phyloP scores from a whole-genome alignment of 2,888 invertebrate genomes.

The Leuctra nigra region DNA sequence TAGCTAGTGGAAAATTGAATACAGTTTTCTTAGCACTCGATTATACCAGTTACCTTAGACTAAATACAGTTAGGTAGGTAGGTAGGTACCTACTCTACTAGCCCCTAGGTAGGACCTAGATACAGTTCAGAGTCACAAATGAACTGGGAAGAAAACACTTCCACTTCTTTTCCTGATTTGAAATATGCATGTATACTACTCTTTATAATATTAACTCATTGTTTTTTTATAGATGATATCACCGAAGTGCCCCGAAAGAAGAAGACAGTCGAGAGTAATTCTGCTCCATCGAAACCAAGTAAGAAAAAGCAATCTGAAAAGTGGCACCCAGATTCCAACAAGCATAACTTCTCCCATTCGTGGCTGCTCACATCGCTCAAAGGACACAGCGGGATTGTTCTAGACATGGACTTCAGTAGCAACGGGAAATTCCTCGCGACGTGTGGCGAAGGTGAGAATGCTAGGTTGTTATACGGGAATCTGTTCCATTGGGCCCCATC shows the following conservation, averaged over 20 bases:
- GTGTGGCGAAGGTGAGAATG: conserved; percentile 70
- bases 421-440: conserved; percentile 83
- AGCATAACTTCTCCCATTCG: conserved; percentile 57
- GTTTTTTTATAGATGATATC: conserved; percentile 18
- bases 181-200: too few species aligned
- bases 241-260: conserved; percentile 30
- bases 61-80: too few species aligned
- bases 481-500: too few species aligned
- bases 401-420: conserved; percentile 72
- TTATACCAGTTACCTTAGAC: too few species aligned
- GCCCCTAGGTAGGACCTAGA: too few species aligned
- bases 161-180: too few species aligned
- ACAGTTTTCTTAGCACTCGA: too few species aligned
- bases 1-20: too few species aligned
- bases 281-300: conserved; percentile 39
- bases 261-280: conserved; percentile 39
- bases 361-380: conserved; percentile 77
- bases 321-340: conserved; percentile 35
- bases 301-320: conserved; percentile 39
- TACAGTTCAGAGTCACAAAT: too few species aligned
- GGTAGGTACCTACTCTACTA: too few species aligned
- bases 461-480: background rate
- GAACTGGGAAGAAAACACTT: too few species aligned
- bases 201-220: too few species aligned
- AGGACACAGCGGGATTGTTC: conserved; percentile 69